Evolutionary conservation across 2,113 vertebrate genomes (phyloP), one percentile per base, ranked within the genome.

Genomic region (Myotis lucifugus): DNA sequence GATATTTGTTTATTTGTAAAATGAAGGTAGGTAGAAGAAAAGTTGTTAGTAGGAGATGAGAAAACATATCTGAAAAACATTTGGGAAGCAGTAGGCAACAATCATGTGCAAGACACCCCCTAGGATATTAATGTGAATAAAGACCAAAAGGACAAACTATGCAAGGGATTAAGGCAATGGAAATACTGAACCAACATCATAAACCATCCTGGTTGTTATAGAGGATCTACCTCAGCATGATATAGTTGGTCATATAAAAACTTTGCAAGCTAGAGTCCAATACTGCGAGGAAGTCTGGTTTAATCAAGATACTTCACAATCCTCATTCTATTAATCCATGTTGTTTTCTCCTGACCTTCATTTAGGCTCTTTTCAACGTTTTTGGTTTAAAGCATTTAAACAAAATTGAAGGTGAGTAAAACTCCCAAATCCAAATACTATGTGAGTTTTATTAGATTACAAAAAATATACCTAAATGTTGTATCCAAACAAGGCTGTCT

Each of bases 381-480:
- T 93, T 81, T 77, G 50, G 27, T 21, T 94, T 78, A 93, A 95
- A 72, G 46, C 9, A 76, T 37, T 54, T 56, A 29, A 85, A 69
- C 19, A 79, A 66, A 88, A 70, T 37, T 78, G 40, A 82, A 94
- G 69, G 74, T 59, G 84, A 12, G 8, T 59, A 72, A 81, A 59
- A 21, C n/a, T 84, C 10, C 11, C 54, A 19, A 76, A 77, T 32
- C 10, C 37, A 81, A 52, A 79, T 66, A 34, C n/a, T 77, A 5
- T 76, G 23, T 69, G 40, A 85, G 32, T 88, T 97, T 93, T 23
- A 90, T 52, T 52, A 92, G 23, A 59, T 74, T 15, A 83, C 34
- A 85, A 50, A 83, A 91, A 64, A 5, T 11, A 50, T 40, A 69
- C 54, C 25, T 72, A 91, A 88, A 88, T 46, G 13, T 52, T 84